These are phyloP conservation scores for Ennomos erosarius DNA, from an alignment of 2,888 invertebrate species.

Conservation along the genomic window DNA sequence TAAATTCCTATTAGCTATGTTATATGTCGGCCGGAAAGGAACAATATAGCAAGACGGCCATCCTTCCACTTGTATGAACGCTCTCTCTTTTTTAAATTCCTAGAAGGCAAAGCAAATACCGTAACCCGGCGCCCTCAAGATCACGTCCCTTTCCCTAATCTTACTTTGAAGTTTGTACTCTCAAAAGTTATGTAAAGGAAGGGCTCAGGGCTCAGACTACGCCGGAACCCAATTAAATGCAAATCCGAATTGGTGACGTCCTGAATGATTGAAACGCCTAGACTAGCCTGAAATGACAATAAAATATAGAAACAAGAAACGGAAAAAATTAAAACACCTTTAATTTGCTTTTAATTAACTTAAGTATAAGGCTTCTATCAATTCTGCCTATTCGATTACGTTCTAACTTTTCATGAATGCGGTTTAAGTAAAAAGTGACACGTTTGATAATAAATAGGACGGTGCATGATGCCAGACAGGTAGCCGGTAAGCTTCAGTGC, in stretches of 20 bases:
- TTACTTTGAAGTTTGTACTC: conserved; percentile 33
- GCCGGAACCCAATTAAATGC: conserved; percentile 33
- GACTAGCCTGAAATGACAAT: conserved; percentile 14
- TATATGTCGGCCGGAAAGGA: conserved; percentile 39
- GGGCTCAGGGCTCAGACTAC: conserved; percentile 24
- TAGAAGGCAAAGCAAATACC: conserved; percentile 31
- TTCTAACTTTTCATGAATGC: conserved; percentile 6
- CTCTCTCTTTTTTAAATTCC: conserved; percentile 36
- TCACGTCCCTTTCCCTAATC: conserved; percentile 31
- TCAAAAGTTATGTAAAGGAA: conserved; percentile 30
- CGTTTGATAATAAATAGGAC: conserved; percentile 5
- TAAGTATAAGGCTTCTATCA: too few species aligned
- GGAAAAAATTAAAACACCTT: neutral
- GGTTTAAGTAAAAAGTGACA: conserved; percentile 10
- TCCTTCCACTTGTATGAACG: conserved; percentile 24
- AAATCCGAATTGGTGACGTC: conserved; percentile 23
- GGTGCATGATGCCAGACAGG: conserved; percentile 17
- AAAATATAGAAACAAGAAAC: conserved; percentile 6
- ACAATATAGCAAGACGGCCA: conserved; percentile 35
- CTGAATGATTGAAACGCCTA: conserved; percentile 20
- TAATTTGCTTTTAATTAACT: too few species aligned
- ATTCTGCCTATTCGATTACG: too few species aligned
- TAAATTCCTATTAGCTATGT: conserved; percentile 33
- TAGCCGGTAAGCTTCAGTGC: conserved; percentile 27
- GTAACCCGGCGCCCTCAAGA: conserved; percentile 26